phyloP scores from a whole-genome alignment of 2,888 invertebrate species.

The Taphrorychus bicolor region DNA sequence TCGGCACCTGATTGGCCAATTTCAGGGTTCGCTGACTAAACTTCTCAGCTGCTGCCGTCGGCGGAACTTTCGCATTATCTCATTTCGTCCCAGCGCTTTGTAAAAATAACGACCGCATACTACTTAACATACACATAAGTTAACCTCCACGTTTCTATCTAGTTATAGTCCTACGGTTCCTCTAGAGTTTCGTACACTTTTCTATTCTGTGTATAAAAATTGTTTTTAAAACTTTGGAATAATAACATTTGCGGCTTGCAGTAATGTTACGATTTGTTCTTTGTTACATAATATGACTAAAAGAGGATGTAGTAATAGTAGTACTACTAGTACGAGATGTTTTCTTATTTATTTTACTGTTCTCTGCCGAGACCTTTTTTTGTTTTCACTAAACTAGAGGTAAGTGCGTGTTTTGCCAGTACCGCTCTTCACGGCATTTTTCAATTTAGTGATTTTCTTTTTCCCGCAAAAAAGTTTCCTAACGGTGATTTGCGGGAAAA shows the following conservation, averaged over 20 bases:
- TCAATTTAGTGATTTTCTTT: no score
- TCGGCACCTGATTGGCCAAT: no score
- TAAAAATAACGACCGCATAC: no score
- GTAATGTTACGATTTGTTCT: conserved; percentile 33
- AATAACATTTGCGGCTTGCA: conserved; percentile 14
- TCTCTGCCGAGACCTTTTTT: not conserved
- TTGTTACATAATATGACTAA: conserved; percentile 24
- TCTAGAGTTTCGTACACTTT: no score
- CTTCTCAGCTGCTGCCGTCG: no score
- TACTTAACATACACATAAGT: no score
- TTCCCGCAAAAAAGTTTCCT: not conserved
- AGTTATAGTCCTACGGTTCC: not conserved
- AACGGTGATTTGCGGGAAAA: not conserved
- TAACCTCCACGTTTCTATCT: not conserved
- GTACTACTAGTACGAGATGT: not conserved
- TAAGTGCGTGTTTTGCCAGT: no score
- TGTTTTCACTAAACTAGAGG: not conserved
- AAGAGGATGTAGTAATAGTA: conserved; percentile 6
- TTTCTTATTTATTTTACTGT: not conserved
- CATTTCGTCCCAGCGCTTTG: no score
- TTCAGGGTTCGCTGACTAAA: no score
- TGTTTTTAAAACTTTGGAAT: conserved; percentile 13
- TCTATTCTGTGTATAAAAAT: conserved; percentile 8
- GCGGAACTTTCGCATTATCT: no score
- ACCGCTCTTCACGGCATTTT: no score